These are phyloP conservation scores for Steatocranus sp. DNA, from an alignment of 2,797 vertebrate genomes.

Conservation along the genomic window DNA sequence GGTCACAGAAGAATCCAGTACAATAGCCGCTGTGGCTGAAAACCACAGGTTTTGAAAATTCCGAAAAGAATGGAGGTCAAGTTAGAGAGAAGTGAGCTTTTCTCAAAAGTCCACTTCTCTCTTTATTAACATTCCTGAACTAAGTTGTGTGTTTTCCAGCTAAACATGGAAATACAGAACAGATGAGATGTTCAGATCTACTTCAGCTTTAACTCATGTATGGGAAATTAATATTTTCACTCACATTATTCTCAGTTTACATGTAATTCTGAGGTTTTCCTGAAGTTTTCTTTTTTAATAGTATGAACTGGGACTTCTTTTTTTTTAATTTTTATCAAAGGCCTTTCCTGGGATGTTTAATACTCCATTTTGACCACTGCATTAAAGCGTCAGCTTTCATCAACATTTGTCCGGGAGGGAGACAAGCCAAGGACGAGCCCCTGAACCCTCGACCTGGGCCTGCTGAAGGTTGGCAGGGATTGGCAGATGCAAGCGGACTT, in stretches of 20 bases:
- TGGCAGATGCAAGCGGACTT: too few species aligned
- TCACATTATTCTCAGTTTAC: background rate
- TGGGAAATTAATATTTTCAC: background rate
- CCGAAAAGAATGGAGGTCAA: fast-evolving
- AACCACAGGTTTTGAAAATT: background rate
- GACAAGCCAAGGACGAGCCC: too few species aligned
- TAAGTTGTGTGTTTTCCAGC: background rate
- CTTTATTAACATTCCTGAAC: background rate
- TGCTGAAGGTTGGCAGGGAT: too few species aligned
- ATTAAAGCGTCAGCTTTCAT: background rate
- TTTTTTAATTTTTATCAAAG: background rate
- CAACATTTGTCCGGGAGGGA: background rate
- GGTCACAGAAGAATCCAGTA: background rate
- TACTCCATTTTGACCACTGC: background rate
- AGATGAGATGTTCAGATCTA: background rate
- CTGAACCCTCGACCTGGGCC: too few species aligned
- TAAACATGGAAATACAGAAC: background rate
- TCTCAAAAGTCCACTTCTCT: background rate
- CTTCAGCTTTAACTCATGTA: background rate
- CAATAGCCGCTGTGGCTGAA: background rate
- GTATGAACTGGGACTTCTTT: fast-evolving
- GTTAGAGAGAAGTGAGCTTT: background rate
- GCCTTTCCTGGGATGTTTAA: background rate
- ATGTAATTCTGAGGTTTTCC: background rate
- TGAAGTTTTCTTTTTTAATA: fast-evolving